These are phyloP conservation scores for Dicyrtomina minuta DNA, from an alignment of 2,888 invertebrate genomes.

Conservation along the genomic window DNA sequence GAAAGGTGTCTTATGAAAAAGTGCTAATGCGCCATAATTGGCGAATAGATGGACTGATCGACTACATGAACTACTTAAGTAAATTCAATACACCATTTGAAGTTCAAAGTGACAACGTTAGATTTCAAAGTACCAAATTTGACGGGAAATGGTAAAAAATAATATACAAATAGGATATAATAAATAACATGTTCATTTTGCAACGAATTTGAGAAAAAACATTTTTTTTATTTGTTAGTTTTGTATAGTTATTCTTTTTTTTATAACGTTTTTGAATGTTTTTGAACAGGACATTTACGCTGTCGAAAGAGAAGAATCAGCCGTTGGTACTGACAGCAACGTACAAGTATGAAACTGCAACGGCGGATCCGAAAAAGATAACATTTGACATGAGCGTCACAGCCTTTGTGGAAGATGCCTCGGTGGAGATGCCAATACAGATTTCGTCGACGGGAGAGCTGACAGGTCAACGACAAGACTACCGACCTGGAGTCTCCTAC, in stretches of 20 bases:
- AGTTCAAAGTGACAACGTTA: slow-evolving; percentile 33
- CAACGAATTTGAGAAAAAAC: too few species aligned
- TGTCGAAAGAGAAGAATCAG: slow-evolving; percentile 28
- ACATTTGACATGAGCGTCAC: slow-evolving; percentile 43
- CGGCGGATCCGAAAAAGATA: slow-evolving; percentile 37
- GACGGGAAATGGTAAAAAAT: slow-evolving; percentile 31
- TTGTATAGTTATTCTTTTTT: too few species aligned
- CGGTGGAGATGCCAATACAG: slow-evolving; percentile 42
- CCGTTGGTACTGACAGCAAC: slow-evolving; percentile 38
- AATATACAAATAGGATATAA: too few species aligned
- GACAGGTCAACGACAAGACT: slow-evolving; percentile 42
- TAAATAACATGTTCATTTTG: too few species aligned
- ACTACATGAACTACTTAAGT: slow-evolving; percentile 41
- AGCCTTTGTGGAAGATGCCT: slow-evolving; percentile 39
- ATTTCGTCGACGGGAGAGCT: slow-evolving; percentile 42
- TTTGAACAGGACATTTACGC: slow-evolving; percentile 29
- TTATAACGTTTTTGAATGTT: too few species aligned
- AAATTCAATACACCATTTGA: slow-evolving; percentile 43
- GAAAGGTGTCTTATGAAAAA: slow-evolving; percentile 43
- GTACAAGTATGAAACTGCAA: slow-evolving; percentile 47
- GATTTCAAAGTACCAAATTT: slow-evolving; percentile 22
- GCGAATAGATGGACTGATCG: slow-evolving; percentile 41
- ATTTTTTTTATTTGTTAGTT: too few species aligned
- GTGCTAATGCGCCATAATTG: slow-evolving; percentile 42
- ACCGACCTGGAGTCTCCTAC: slow-evolving; percentile 29